Evolutionary conservation across 2,113 vertebrate species (phyloP).

Genomic region (Progne subis): DNA sequence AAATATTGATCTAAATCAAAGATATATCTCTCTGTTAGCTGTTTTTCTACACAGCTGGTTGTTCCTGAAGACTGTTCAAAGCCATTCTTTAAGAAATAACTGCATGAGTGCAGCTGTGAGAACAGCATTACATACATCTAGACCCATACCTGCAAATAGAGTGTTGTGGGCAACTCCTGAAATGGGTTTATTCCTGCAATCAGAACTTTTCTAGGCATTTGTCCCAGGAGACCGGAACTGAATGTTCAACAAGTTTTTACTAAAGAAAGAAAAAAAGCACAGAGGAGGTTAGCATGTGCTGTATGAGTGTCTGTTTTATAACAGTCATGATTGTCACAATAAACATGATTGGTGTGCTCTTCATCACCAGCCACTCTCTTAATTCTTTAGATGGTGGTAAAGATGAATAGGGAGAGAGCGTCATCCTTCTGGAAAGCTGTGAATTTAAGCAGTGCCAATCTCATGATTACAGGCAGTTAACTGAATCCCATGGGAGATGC

Average conservation of each 20-base stretch:
- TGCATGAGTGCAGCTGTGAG: not conserved
- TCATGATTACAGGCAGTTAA: not conserved
- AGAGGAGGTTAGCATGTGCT: not conserved
- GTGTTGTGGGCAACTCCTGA: not conserved
- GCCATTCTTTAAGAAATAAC: not conserved
- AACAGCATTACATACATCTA: not conserved
- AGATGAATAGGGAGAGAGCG: constrained; percentile 47
- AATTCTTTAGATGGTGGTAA: constrained; percentile 49
- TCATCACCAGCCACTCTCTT: constrained; percentile 49
- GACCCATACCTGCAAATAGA: not conserved
- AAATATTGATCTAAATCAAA: not conserved
- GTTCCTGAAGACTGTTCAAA: not conserved
- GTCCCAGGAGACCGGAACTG: not conserved
- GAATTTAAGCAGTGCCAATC: constrained; percentile 39
- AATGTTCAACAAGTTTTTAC: not conserved
- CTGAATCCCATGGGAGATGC: constrained; percentile 6
- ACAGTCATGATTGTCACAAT: constrained; percentile 59
- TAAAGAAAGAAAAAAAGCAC: not conserved
- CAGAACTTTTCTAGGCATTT: not conserved
- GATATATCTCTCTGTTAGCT: not conserved
- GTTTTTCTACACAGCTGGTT: not conserved
- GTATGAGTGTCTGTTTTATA: constrained; percentile 59
- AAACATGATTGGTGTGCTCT: constrained; percentile 66
- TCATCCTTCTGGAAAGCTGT: constrained; percentile 24
- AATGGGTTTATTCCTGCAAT: not conserved